Conservation (phyloP, 2,888 invertebrate genomes). For the Augochlorella aurata region DNA sequence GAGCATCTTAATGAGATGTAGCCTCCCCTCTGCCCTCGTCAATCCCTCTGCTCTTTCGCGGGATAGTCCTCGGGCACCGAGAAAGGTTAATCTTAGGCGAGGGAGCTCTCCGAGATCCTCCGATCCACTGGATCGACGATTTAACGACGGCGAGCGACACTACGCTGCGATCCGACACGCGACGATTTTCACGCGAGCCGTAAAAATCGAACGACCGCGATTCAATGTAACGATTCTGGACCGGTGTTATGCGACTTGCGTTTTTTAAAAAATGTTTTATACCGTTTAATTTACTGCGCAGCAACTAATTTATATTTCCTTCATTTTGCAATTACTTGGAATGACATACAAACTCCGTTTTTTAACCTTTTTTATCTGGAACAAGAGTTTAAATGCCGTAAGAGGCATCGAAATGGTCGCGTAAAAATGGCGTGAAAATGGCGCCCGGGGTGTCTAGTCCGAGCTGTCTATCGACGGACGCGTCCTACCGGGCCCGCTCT, state of each 20-base stretch:
- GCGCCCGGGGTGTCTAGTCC: background rate
- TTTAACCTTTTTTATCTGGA: no score
- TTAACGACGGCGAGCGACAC: constrained; percentile 10
- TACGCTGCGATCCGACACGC: constrained; percentile 33
- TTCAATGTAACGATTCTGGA: no score
- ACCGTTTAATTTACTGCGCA: no score
- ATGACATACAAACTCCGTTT: no score
- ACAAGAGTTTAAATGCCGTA: no score
- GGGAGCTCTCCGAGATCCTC: constrained; percentile 12
- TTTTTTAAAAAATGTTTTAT: no score
- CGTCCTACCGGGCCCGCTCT: background rate
- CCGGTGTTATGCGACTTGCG: no score
- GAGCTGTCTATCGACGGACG: background rate
- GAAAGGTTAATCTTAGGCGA: constrained; percentile 20
- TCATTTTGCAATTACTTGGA: no score
- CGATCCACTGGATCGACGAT: constrained; percentile 19
- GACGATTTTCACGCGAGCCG: constrained; percentile 51
- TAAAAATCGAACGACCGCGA: constrained; percentile 25
- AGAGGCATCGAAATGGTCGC: no score
- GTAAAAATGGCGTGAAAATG: background rate
- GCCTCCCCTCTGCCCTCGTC: constrained; percentile 18
- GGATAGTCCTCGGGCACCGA: background rate
- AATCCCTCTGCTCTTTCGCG: background rate
- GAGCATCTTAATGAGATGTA: constrained; percentile 76
- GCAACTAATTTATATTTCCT: no score